Evolutionary conservation across 64 coral and sea anemone species (phyloP).

Genomic region (Stylophora pistillata): DNA sequence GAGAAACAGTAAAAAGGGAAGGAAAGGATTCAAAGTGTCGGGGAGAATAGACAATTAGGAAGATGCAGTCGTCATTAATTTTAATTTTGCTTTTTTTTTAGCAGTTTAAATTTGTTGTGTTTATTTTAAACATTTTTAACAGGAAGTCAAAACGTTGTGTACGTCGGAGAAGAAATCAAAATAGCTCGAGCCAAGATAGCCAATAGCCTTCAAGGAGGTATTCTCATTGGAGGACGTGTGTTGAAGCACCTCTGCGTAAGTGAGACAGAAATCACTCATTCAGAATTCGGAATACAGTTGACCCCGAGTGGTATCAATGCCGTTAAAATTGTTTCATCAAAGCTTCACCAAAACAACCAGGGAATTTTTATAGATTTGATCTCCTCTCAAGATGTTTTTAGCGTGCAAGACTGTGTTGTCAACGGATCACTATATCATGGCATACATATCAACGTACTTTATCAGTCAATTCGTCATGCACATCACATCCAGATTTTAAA

Average conservation of each 20-base stretch:
- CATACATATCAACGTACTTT: constrained; percentile 33
- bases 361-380: constrained; percentile 27
- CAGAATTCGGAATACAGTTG: constrained; percentile 26
- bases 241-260: neutral
- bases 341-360: constrained; percentile 30
- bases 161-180: neutral
- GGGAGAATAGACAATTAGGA: too few relatives aligned
- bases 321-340: neutral
- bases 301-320: neutral
- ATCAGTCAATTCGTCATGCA: neutral
- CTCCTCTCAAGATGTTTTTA: neutral
- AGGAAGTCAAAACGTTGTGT: neutral
- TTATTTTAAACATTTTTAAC: neutral
- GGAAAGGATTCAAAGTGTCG: too few relatives aligned
- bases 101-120: too few relatives aligned
- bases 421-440: constrained; percentile 22
- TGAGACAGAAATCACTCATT: neutral
- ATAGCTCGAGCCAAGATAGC: neutral
- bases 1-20: too few relatives aligned
- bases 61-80: neutral
- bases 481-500: constrained; percentile 39
- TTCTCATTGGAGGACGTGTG: neutral
- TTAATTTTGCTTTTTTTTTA: neutral
- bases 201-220: neutral
- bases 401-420: constrained; percentile 20